These are phyloP conservation scores for Melieria picta DNA, from an alignment of 2,888 invertebrate species.

Conservation along the genomic window DNA sequence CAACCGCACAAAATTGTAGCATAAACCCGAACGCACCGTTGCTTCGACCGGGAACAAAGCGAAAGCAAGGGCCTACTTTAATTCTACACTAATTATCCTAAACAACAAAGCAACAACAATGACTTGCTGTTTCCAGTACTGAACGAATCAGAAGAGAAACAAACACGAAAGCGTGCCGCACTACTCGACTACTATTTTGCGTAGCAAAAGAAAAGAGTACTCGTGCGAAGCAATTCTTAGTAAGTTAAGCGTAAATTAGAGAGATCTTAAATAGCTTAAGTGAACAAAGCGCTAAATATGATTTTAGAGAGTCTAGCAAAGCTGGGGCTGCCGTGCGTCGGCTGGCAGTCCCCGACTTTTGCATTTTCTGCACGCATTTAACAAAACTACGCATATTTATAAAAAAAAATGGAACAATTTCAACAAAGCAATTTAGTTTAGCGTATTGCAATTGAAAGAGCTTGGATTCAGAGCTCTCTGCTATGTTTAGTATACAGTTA, in stretches of 20 bases:
- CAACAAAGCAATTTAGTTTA: constrained; percentile 55
- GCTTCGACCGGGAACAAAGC: neutral
- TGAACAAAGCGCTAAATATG: no score
- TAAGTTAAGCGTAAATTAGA: constrained; percentile 16
- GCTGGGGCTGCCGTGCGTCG: neutral
- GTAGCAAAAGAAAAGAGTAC: constrained; percentile 9
- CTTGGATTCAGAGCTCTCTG: no score
- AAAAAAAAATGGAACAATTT: neutral
- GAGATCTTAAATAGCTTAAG: neutral
- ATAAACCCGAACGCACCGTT: constrained; percentile 60
- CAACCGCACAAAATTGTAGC: constrained; percentile 84
- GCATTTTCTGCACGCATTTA: neutral
- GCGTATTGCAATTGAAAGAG: constrained; percentile 52
- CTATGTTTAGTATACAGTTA: no score
- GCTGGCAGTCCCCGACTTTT: neutral
- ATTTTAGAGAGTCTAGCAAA: no score
- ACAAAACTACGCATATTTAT: no score
- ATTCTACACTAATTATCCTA: no score
- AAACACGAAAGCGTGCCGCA: no score
- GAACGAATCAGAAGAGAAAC: no score
- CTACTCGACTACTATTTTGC: constrained; percentile 3
- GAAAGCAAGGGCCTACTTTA: no score
- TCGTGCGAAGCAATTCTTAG: constrained; percentile 18
- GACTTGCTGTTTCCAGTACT: no score
- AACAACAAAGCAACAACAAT: no score